Base-by-base conservation (phyloP, 2,888 invertebrate genomes). In the Leptinotarsa rubiginosa region DNA sequence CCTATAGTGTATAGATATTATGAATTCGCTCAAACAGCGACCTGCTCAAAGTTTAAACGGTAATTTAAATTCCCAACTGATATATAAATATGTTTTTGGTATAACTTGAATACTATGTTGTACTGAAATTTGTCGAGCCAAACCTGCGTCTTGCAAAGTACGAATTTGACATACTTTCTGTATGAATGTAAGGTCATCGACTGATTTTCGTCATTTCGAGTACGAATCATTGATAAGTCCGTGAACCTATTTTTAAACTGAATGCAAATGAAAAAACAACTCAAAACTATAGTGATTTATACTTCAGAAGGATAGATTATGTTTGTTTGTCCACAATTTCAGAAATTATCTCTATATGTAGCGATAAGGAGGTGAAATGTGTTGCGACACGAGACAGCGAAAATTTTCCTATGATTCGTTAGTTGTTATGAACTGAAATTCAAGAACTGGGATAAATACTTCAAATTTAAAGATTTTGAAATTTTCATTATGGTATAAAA, bases 81-180 rank as follows among this genome's bases (percentile, higher is more conserved):
- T 41, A 10, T 12, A 31, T 31, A 2, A 31, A 10, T 10, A 31
- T 31, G 31, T 31, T 10, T 10, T 10, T 10, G 31, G 10, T 31
- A 31, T 10, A 10, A 10, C 2, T 41, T 41, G 41, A 2, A 10
- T 2, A 10, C 41, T 41, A 12, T 20, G 1, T 3, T 59, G 25
- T 25, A 59, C 59, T 20, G 3, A 62, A n/a, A 62, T 62, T 62
- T 15, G 16, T 12, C 25, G 31, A 62, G 62, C 75, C 75, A 67
- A 18, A 13, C 73, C 75, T 76, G 78, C 65, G 52, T 70, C 69
- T 73, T 76, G 78, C 78, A 75, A 76, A 77, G 76, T 75, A 73
- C 22, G 54, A 70, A 79, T 78, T 75, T 75, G 75, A 77, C 77
- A 78, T 64, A 77, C 77, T 77, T 80, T 74, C 75, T 54, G 70